These are phyloP conservation scores for Mixornis gularis DNA, from an alignment of 2,113 vertebrate genomes.

Conservation along the genomic window DNA sequence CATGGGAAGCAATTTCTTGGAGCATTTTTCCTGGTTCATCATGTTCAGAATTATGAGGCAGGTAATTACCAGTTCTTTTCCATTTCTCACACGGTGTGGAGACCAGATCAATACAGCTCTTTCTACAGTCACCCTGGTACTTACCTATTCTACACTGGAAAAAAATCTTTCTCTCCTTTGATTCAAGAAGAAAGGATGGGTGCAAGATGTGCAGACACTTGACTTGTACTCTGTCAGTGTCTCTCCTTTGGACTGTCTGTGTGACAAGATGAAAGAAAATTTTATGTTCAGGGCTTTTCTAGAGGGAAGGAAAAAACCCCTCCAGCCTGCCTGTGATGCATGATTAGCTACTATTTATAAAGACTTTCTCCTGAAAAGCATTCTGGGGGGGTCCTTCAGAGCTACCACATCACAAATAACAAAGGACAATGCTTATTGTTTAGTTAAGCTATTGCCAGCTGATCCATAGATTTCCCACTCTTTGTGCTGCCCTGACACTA, in stretches of 20 bases:
- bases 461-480: neutral
- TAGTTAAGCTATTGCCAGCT: neutral
- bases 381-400: neutral
- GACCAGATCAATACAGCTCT: neutral
- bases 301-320: neutral
- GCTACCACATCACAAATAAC: neutral
- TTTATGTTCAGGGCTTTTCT: neutral
- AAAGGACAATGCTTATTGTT: neutral
- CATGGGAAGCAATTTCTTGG: neutral
- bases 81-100: neutral
- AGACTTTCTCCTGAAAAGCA: neutral
- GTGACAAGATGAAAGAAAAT: neutral
- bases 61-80: neutral
- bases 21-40: neutral
- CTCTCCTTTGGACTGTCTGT: neutral
- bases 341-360: neutral
- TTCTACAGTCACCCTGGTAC: neutral
- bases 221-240: neutral
- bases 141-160: neutral
- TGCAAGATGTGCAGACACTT: neutral
- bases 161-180: neutral
- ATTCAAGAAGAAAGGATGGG: neutral
- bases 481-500: neutral
- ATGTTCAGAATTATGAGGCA: constrained; percentile 1
- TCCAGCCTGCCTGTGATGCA: neutral